These are phyloP conservation scores for Syngnathoides biaculeatus DNA, from an alignment of 2,113 vertebrate species.

Conservation along the genomic window DNA sequence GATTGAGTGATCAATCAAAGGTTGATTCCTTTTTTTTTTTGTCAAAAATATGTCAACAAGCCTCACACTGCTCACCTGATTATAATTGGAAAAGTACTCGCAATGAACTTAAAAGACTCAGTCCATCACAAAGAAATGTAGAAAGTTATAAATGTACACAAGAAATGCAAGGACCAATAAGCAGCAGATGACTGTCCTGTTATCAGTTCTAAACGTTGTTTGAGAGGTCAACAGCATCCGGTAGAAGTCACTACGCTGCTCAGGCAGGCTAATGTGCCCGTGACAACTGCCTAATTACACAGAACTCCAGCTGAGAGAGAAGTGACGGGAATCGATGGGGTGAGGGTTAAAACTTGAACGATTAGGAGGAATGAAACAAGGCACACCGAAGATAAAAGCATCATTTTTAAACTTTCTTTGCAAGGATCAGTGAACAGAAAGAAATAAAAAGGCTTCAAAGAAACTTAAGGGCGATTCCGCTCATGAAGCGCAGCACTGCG, in stretches of 20 bases:
- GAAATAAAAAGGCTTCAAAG: conserved; percentile 16
- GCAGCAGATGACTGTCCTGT: conserved; percentile 14
- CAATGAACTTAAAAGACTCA: neutral
- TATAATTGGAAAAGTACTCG: neutral
- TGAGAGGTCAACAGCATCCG: conserved; percentile 45
- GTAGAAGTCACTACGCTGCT: conserved; percentile 57
- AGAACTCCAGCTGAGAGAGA: conserved; percentile 57
- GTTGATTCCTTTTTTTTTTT: neutral
- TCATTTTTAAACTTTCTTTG: conserved; percentile 6
- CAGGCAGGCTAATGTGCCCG: conserved; percentile 73
- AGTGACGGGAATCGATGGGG: conserved; percentile 5
- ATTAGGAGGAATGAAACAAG: conserved; percentile 1
- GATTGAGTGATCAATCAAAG: neutral
- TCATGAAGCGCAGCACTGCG: conserved; percentile 36
- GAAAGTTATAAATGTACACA: too few species aligned
- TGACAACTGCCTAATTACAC: conserved; percentile 74
- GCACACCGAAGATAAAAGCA: neutral
- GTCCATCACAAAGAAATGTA: neutral
- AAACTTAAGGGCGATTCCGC: conserved; percentile 6
- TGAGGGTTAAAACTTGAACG: neutral
- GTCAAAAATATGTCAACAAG: neutral
- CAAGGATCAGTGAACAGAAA: conserved; percentile 11
- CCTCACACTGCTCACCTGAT: neutral
- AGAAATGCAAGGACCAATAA: too few species aligned
- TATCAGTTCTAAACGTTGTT: conserved; percentile 28